Percentiles rank a stretch among this genome's conserved stretches.
These are phyloP conservation scores for Falco peregrinus DNA, from an alignment of 2,797 vertebrate species.

Conservation along the genomic window DNA sequence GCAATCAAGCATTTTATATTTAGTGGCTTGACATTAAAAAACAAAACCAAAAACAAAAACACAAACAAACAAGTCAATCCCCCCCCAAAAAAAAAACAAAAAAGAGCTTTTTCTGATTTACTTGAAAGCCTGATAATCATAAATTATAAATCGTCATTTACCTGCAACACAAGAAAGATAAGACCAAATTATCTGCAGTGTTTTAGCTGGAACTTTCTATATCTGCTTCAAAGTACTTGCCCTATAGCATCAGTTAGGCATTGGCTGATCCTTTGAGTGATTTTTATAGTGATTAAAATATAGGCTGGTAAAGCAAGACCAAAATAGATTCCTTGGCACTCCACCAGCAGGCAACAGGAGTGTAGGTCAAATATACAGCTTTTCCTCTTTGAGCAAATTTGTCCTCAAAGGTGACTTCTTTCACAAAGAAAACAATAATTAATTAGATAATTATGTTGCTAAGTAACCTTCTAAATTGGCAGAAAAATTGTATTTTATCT, in stretches of 20 bases:
- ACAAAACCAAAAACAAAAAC: neutral
- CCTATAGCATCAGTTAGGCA: neutral
- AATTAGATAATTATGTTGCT: conserved; percentile 15
- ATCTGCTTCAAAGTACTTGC: neutral
- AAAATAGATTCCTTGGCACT: conserved; percentile 8
- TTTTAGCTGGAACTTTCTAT: neutral
- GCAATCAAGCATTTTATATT: neutral
- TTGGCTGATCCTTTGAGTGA: neutral
- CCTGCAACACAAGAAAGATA: neutral
- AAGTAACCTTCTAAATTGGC: neutral
- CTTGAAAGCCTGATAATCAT: neutral
- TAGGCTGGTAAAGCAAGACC: neutral
- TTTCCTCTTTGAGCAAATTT: conserved; percentile 21
- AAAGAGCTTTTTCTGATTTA: neutral
- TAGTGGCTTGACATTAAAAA: neutral
- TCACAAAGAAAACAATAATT: conserved; percentile 39
- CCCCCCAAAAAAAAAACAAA: too few relatives aligned
- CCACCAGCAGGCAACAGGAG: neutral
- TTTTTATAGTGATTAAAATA: conserved; percentile 31
- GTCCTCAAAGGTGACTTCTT: conserved; percentile 25
- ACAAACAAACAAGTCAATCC: too few relatives aligned
- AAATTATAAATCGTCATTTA: neutral
- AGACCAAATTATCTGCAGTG: neutral
- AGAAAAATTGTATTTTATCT: neutral
- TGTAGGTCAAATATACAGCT: conserved; percentile 2